Percentiles rank a stretch among this genome's conserved stretches.
Evolutionary conservation across 2,113 vertebrate genomes (phyloP).

Genomic region (Poeciliopsis retropinna): DNA sequence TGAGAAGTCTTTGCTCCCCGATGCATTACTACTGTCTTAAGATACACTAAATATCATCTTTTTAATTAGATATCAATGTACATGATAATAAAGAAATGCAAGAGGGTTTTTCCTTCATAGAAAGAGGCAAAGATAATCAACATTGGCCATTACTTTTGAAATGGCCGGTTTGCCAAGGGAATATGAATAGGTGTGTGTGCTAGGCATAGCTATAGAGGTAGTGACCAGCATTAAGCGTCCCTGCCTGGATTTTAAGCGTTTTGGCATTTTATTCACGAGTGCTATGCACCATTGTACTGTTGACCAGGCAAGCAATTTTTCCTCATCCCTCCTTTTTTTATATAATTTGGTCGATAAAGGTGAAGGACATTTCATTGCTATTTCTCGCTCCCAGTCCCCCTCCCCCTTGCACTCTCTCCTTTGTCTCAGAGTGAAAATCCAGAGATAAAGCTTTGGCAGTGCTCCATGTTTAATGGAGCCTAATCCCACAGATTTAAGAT

Average conservation of each 20-base stretch:
- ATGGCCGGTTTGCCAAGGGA: slow-evolving; percentile 41
- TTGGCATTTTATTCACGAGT: slow-evolving; percentile 51
- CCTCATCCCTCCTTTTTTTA: slow-evolving; percentile 67
- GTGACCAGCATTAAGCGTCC: slow-evolving; percentile 25
- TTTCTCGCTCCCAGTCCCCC: slow-evolving; percentile 50
- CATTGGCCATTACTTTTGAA: slow-evolving; percentile 64
- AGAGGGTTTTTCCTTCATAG: slow-evolving; percentile 22
- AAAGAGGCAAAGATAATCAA: slow-evolving; percentile 19
- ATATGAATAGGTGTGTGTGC: slow-evolving; percentile 31
- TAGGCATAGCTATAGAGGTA: slow-evolving; percentile 26
- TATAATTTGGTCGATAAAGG: slow-evolving; percentile 79
- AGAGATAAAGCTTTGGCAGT: slow-evolving; percentile 75
- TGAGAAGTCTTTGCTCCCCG: not conserved
- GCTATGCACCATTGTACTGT: slow-evolving; percentile 35
- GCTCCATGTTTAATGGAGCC: slow-evolving; percentile 83
- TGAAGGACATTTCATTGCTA: slow-evolving; percentile 79
- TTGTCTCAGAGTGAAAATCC: slow-evolving; percentile 77
- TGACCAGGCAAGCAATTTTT: slow-evolving; percentile 67
- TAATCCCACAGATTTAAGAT: slow-evolving; percentile 83
- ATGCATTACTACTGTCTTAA: not conserved
- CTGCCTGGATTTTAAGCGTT: slow-evolving; percentile 29
- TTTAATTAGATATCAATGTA: slow-evolving; percentile 8
- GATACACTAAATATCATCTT: slow-evolving; percentile 5
- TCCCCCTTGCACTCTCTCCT: slow-evolving; percentile 59
- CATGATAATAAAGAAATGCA: slow-evolving; percentile 1